Evolutionary conservation across 2,797 vertebrate species (phyloP).

Genomic region (Spea hammondii): DNA sequence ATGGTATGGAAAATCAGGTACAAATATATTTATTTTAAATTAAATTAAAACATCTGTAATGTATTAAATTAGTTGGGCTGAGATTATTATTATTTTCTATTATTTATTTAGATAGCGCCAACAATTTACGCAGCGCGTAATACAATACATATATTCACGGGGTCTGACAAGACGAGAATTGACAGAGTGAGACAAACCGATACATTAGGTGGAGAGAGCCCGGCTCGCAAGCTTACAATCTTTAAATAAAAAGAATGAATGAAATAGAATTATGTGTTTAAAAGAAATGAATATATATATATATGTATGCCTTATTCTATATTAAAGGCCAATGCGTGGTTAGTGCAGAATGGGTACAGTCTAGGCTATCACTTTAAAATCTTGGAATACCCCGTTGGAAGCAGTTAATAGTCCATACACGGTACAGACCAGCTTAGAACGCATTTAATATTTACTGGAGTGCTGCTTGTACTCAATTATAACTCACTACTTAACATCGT

Average conservation of each 20-base stretch:
- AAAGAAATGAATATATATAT: too few relatives aligned
- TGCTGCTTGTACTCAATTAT: constrained; percentile 97
- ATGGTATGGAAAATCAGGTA: too few relatives aligned
- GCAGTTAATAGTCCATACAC: constrained; percentile 86
- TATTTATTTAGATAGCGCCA: not conserved
- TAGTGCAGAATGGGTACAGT: constrained; percentile 64
- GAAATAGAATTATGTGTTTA: too few relatives aligned
- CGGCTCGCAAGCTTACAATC: not conserved
- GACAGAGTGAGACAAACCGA: too few relatives aligned
- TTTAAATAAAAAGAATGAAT: not conserved
- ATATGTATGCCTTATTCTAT: not conserved
- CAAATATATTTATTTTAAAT: too few relatives aligned
- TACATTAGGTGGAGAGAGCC: too few relatives aligned
- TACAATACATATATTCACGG: too few relatives aligned
- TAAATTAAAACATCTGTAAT: too few relatives aligned
- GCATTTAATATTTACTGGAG: constrained; percentile 91
- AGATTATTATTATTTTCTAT: not conserved
- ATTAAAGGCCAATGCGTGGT: constrained; percentile 49
- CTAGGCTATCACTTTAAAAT: constrained; percentile 67
- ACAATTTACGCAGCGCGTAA: too few relatives aligned
- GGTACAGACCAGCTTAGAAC: constrained; percentile 78
- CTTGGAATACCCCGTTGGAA: constrained; percentile 74
- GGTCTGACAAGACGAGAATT: too few relatives aligned
- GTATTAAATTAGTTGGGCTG: too few relatives aligned
- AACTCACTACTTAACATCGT: constrained; percentile 89